These are phyloP conservation scores for Drosophila sordidapex DNA, from an alignment of 2,888 invertebrate genomes.

Conservation along the genomic window DNA sequence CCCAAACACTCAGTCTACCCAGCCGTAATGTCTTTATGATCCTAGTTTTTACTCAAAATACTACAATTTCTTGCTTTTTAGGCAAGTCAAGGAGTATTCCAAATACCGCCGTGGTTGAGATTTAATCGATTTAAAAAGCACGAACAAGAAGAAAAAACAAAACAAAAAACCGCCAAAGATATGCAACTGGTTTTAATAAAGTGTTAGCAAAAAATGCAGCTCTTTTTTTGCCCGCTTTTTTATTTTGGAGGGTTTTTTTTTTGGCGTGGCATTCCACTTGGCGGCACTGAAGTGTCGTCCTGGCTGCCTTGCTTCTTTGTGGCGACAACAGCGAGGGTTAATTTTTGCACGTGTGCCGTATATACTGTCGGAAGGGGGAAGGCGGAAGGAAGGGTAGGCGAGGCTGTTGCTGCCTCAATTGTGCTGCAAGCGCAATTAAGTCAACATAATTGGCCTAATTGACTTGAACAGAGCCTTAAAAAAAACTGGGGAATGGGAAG, in stretches of 20 bases:
- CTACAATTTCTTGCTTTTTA: not conserved
- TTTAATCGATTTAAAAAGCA: conserved; percentile 26
- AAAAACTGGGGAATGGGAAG: conserved; percentile 29
- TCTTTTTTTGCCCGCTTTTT: conserved; percentile 18
- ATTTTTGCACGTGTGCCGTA: conserved; percentile 71
- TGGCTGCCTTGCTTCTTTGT: conserved; percentile 36
- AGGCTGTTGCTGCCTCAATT: conserved; percentile 33
- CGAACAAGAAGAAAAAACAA: not conserved
- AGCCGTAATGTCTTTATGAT: not conserved
- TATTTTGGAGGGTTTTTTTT: conserved; percentile 3
- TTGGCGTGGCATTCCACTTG: conserved; percentile 69
- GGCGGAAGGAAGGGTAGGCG: not conserved
- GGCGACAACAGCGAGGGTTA: conserved; percentile 49
- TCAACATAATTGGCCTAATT: conserved; percentile 77
- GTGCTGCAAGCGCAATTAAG: conserved; percentile 75
- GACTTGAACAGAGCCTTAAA: conserved; percentile 63
- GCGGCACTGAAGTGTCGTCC: conserved; percentile 62
- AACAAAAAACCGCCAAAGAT: not conserved
- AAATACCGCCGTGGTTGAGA: not conserved
- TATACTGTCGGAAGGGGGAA: not conserved
- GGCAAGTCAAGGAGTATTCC: not conserved
- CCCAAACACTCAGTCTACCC: too few relatives aligned
- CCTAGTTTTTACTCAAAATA: not conserved
- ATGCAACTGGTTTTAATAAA: conserved; percentile 51
- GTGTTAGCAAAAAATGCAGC: conserved; percentile 50